Conservation (phyloP, 2,888 invertebrate genomes). For the Leucania comma region DNA sequence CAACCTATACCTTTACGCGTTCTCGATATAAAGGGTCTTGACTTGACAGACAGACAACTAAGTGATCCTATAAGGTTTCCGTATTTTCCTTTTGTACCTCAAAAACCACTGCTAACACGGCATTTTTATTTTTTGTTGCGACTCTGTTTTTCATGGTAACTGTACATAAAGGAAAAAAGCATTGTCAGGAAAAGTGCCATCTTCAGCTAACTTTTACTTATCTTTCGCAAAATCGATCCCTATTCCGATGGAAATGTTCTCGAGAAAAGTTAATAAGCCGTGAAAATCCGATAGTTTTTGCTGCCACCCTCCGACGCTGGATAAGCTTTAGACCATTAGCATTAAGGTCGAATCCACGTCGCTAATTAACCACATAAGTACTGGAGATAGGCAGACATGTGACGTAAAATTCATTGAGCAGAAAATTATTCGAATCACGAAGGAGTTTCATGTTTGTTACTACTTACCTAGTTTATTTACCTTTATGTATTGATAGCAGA, state of each 20-base stretch:
- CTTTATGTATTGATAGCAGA: no score
- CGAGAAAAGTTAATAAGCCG: conserved; percentile 12
- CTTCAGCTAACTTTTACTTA: conserved; percentile 6
- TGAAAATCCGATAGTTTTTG: conserved; percentile 21
- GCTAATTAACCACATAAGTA: conserved; percentile 15
- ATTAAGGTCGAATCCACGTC: neutral
- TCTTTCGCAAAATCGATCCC: conserved; percentile 8
- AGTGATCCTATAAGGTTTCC: no score
- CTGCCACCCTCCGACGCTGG: neutral
- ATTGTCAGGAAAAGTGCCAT: conserved; percentile 2
- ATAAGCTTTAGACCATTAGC: conserved; percentile 21
- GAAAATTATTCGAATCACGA: neutral
- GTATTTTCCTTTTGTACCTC: no score
- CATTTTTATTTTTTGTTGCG: no score
- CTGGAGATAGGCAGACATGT: neutral
- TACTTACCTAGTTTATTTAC: no score
- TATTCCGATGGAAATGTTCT: conserved; percentile 5
- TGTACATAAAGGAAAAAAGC: neutral
- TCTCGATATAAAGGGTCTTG: no score
- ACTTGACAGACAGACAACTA: no score
- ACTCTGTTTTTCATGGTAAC: no score
- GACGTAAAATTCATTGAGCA: neutral
- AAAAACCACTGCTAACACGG: no score
- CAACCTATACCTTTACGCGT: no score
- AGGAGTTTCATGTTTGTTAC: neutral